Percentiles rank a stretch among this genome's conserved stretches.
phyloP scores from a whole-genome alignment of 1,140 invertebrate genomes.

The Pogonus chalceus region DNA sequence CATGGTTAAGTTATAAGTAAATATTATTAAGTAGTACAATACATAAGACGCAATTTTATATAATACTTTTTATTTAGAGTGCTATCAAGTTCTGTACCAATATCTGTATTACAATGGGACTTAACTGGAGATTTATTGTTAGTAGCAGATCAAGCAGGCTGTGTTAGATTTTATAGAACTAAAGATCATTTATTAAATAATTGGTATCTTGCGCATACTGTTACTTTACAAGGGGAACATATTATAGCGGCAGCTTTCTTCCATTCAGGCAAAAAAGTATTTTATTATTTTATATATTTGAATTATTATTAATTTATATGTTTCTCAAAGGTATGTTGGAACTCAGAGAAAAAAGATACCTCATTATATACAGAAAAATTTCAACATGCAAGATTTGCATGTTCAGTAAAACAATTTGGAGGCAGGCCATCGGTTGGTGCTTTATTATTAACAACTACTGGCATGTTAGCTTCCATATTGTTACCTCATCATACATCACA shows the following conservation, averaged over 20 bases:
- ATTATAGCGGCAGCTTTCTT: slow-evolving; percentile 74
- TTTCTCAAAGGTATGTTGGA: slow-evolving; percentile 41
- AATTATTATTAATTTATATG: slow-evolving; percentile 16
- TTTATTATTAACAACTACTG: slow-evolving; percentile 71
- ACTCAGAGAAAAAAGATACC: slow-evolving; percentile 71
- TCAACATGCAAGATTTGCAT: slow-evolving; percentile 59
- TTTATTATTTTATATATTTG: slow-evolving; percentile 13
- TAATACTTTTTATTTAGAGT: slow-evolving; percentile 35
- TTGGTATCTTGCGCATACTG: slow-evolving; percentile 44
- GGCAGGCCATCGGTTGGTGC: slow-evolving; percentile 71
- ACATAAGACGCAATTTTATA: background rate
- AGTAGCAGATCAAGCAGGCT: slow-evolving; percentile 62
- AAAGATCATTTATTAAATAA: slow-evolving; percentile 72
- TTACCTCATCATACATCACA: slow-evolving; percentile 36
- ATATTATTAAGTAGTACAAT: slow-evolving; percentile 18
- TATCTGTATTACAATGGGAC: slow-evolving; percentile 79
- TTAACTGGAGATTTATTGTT: slow-evolving; percentile 66
- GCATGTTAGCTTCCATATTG: slow-evolving; percentile 64
- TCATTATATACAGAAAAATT: slow-evolving; percentile 78
- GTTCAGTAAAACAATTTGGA: slow-evolving; percentile 79
- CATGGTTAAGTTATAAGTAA: slow-evolving; percentile 70
- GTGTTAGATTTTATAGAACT: slow-evolving; percentile 65
- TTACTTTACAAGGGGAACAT: slow-evolving; percentile 58
- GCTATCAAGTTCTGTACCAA: slow-evolving; percentile 44
- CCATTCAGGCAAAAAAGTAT: slow-evolving; percentile 69